phyloP scores from a whole-genome alignment of 2,113 vertebrate genomes.

The Atherinomorus stipes region DNA sequence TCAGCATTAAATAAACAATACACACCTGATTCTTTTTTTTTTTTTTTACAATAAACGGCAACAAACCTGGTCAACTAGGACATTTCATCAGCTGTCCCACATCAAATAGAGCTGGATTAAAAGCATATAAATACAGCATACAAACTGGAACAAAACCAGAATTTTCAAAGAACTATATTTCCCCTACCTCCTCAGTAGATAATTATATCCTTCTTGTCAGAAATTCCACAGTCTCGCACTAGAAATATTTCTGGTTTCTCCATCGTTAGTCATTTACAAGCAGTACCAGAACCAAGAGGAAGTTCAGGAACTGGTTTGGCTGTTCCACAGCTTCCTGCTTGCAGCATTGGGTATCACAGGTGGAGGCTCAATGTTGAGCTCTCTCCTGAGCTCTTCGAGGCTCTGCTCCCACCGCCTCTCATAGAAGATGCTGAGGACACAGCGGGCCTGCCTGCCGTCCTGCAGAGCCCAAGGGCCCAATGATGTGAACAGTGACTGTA shows the following conservation, averaged over 20 bases:
- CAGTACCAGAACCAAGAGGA: background rate
- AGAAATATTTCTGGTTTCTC: slow-evolving; percentile 15
- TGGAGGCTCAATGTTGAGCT: slow-evolving; percentile 89
- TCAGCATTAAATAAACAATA: background rate
- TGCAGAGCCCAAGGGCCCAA: slow-evolving; percentile 91
- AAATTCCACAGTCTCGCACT: background rate
- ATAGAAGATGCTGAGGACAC: slow-evolving; percentile 90
- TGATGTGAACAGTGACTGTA: slow-evolving; percentile 82
- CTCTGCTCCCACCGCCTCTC: slow-evolving; percentile 94
- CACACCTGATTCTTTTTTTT: background rate
- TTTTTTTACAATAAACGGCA: background rate
- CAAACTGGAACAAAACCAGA: too few relatives aligned
- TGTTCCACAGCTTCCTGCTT: slow-evolving; percentile 20
- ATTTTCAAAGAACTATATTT: slow-evolving; percentile 13
- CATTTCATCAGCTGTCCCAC: background rate
- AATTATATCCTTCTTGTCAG: background rate
- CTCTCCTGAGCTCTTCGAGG: slow-evolving; percentile 85
- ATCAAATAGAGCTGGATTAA: too few relatives aligned
- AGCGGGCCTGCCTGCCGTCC: slow-evolving; percentile 82
- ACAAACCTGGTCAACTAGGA: background rate
- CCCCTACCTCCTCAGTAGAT: background rate
- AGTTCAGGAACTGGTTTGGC: too few relatives aligned
- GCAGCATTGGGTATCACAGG: slow-evolving; percentile 58
- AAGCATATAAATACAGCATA: too few relatives aligned
- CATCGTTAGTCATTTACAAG: background rate